phyloP scores from a whole-genome alignment of 2,113 vertebrate species.

The Mellivora capensis region DNA sequence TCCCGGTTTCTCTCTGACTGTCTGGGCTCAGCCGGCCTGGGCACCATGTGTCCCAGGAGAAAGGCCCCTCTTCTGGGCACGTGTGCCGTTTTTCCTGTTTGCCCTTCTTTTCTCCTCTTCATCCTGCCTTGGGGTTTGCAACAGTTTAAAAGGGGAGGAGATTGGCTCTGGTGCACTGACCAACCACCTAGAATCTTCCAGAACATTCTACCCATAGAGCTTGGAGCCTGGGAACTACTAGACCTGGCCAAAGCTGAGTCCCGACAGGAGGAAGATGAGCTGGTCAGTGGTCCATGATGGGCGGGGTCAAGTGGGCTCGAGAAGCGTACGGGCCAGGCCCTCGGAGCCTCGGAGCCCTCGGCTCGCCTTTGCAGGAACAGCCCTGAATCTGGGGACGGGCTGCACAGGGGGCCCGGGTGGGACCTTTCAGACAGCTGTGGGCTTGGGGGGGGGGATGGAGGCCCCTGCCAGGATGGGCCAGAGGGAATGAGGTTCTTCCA shows the following conservation, averaged over 20 bases:
- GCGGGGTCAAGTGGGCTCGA: background rate
- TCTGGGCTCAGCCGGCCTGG: background rate
- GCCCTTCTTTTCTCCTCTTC: background rate
- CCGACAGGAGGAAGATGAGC: background rate
- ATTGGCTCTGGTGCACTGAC: background rate
- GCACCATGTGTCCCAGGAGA: background rate
- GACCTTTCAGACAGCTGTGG: background rate
- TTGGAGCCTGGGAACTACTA: background rate
- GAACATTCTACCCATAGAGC: background rate
- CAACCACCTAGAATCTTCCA: background rate
- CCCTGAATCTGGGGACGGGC: background rate
- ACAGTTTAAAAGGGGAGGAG: background rate
- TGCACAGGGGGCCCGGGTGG: background rate
- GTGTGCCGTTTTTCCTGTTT: background rate
- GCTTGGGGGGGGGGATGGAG: background rate
- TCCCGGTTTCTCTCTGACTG: constrained; percentile 32
- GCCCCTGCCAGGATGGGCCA: background rate
- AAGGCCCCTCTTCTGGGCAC: background rate
- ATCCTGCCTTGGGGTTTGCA: background rate
- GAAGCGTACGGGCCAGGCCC: no score
- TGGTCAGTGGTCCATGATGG: background rate
- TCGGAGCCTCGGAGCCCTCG: background rate
- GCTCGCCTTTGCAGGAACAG: background rate
- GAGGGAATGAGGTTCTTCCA: background rate
- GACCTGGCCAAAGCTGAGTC: background rate